Conservation (phyloP, 2,797 vertebrate genomes). For the Bradypus variegatus region DNA sequence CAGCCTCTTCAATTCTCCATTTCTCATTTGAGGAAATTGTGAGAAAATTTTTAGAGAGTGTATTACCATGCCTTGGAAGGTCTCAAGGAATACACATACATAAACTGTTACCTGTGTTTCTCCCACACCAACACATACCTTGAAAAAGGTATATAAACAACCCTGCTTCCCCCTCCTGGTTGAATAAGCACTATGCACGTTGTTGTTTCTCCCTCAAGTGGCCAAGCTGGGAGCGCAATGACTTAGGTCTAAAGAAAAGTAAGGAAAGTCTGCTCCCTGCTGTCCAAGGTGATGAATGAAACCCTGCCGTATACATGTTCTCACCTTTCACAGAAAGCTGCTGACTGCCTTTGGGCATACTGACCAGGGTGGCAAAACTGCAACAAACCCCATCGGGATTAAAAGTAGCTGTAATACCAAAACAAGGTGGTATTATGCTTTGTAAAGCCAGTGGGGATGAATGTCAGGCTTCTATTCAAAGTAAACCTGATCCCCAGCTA, state of each 20-base stretch:
- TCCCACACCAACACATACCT: too few species aligned
- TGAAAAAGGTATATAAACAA: neutral
- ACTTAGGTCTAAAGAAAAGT: neutral
- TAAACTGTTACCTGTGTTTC: neutral
- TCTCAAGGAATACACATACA: neutral
- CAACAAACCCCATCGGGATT: neutral
- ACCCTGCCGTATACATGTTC: too few species aligned
- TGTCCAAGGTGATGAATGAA: slow-evolving; percentile 38
- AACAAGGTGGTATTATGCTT: neutral
- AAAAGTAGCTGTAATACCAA: neutral
- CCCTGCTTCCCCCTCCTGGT: accelerated
- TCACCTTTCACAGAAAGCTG: neutral
- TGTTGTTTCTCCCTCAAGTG: slow-evolving; percentile 28
- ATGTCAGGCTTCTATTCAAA: neutral
- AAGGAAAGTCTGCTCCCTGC: slow-evolving; percentile 64
- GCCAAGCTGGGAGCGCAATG: neutral
- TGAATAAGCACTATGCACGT: too few species aligned
- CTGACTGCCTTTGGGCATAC: accelerated
- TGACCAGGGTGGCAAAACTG: neutral
- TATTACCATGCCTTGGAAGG: neutral
- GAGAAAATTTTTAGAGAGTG: neutral
- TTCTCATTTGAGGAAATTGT: neutral
- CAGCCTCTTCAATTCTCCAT: neutral
- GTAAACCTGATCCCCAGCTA: neutral
- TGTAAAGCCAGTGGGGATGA: neutral